Base-by-base conservation (phyloP, 2,113 vertebrate species). In the Tapirus terrestris region DNA sequence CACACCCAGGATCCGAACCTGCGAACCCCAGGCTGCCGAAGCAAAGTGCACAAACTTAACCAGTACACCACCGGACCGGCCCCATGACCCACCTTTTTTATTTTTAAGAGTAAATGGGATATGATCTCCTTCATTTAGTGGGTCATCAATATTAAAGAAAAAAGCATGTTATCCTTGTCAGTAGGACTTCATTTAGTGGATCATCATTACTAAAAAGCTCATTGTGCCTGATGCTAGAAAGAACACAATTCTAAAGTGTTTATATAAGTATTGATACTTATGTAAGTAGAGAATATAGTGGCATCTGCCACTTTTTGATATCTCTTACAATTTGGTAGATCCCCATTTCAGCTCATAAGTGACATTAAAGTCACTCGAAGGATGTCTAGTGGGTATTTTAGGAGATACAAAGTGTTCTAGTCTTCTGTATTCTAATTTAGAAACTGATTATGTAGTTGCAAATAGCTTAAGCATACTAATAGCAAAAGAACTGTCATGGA, bases 401-500 rank as follows among this genome's bases (percentile, higher is more conserved):
- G 63, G 36, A 87, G 29, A 76, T 83, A 58, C 8, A 8, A 51
- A 87, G 27, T 82, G 18, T 87, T 83, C 87, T 18, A n/a, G 45
- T 91, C 60, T 76, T 91, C 29, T 43, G 1, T 27, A 3, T 83
- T 87, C 61, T 58, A 68, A 70, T 96, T 92, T 80, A 68, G 79
- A 96, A 75, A 48, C 56, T 60, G 58, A 76, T 73, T 61, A 43
- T 77, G 23, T 45, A 72, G 61, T 65, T 94, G 63, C 23, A 31
- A 84, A 48, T 95, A 84, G 51, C 33, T 94, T 81, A 79, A 96
- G 9, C 25, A 79, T 60, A 67, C 45, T 92, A 67, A 83, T 36
- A 80, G 72, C 65, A 95, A 90, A 89, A 81, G 72, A 73, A 85
- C 27, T 85, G 73, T 58, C 56, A 20, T 18, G 58, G 20, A 43